Percentiles rank a stretch among this genome's conserved stretches.
phyloP scores from a whole-genome alignment of 2,888 invertebrate genomes.

The Dinocampus coccinellae region DNA sequence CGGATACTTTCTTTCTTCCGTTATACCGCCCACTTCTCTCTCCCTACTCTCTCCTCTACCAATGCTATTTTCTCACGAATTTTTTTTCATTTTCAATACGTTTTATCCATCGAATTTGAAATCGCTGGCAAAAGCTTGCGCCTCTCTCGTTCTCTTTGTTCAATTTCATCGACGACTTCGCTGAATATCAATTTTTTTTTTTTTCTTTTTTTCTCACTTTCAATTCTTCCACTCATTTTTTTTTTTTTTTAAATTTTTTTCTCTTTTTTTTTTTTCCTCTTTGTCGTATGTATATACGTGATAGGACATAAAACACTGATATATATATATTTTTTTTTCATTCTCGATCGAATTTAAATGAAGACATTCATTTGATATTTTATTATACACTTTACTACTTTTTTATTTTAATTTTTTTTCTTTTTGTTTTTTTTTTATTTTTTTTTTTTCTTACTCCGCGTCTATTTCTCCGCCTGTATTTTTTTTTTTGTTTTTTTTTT shows the following conservation, averaged over 20 bases:
- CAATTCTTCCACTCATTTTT: not conserved
- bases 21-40: not conserved
- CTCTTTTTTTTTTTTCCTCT: too few relatives aligned
- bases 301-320: not conserved
- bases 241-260: too few relatives aligned
- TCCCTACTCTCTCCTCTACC: not conserved
- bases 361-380: not conserved
- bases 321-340: too few relatives aligned
- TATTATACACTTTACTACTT: not conserved
- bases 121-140: constrained; percentile 17
- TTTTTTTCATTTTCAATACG: constrained; percentile 24
- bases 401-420: not conserved
- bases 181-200: constrained; percentile 11
- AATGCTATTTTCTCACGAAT: not conserved
- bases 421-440: not conserved
- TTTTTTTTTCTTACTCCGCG: too few relatives aligned
- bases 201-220: not conserved
- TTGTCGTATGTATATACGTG: not conserved
- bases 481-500: not conserved
- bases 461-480: not conserved
- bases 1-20: not conserved
- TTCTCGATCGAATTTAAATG: not conserved
- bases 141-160: constrained; percentile 10
- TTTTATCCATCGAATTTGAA: constrained; percentile 26
- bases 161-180: constrained; percentile 18